Evolutionary conservation across 2,113 vertebrate genomes (phyloP).

Genomic region (Perognathus longimembris): DNA sequence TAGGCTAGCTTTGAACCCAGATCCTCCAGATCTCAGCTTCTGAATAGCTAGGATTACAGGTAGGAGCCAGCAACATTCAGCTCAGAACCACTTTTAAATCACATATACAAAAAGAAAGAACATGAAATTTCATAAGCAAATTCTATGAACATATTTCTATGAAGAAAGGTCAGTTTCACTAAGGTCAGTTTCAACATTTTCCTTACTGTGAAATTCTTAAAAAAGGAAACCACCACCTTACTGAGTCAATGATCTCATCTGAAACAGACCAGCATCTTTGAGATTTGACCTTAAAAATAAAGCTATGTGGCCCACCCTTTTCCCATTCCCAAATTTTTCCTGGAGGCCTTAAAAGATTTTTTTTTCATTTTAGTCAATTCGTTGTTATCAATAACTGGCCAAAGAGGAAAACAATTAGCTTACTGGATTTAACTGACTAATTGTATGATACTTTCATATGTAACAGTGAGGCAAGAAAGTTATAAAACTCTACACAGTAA

Average conservation of each 20-base stretch:
- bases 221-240: conserved; percentile 23
- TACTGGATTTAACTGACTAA: background rate
- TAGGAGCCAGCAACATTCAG: background rate
- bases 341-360: background rate
- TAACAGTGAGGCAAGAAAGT: conserved; percentile 12
- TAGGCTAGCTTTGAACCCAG: too few species aligned
- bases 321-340: background rate
- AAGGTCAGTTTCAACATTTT: conserved; percentile 23
- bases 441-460: background rate
- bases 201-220: conserved; percentile 54
- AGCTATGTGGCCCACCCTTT: background rate
- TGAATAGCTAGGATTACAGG: too few species aligned
- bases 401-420: background rate
- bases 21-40: too few species aligned
- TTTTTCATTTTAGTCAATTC: conserved; percentile 4
- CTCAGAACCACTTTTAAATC: conserved; percentile 18
- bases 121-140: conserved; percentile 54
- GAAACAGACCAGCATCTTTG: conserved; percentile 58
- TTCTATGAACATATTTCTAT: conserved; percentile 33
- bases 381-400: background rate
- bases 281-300: conserved; percentile 48
- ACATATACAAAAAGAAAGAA: background rate
- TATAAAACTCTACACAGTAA: conserved; percentile 11
- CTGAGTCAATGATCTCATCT: conserved; percentile 14
- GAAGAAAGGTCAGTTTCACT: conserved; percentile 61